These are phyloP conservation scores for Ophion obscuratus DNA, from an alignment of 2,888 invertebrate species.

Conservation along the genomic window DNA sequence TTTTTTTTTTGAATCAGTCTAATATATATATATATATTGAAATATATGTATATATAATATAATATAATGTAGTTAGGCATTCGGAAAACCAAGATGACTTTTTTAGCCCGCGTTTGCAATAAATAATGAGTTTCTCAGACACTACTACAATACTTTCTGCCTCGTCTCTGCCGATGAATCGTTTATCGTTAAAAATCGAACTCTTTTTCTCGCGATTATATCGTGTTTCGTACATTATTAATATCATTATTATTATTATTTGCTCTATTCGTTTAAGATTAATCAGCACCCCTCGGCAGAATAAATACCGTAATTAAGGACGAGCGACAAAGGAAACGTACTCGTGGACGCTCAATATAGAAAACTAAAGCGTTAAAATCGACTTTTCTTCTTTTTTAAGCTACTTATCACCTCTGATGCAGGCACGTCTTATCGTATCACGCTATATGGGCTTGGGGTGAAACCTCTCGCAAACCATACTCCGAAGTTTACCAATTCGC, in stretches of 20 bases:
- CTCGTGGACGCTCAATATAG: conserved; percentile 73
- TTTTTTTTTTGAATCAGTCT: too few relatives aligned
- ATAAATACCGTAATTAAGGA: conserved; percentile 67
- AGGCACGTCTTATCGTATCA: conserved; percentile 84
- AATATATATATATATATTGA: neutral
- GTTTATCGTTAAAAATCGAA: conserved; percentile 60
- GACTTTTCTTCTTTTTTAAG: conserved; percentile 69
- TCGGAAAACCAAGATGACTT: conserved; percentile 49
- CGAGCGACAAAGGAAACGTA: conserved; percentile 65
- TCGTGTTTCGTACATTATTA: conserved; percentile 41
- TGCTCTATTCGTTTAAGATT: conserved; percentile 28
- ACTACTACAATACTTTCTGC: conserved; percentile 13
- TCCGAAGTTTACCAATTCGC: conserved; percentile 71
- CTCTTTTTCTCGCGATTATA: conserved; percentile 52
- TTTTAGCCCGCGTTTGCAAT: conserved; percentile 21
- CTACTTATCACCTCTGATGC: conserved; percentile 80
- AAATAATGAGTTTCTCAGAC: conserved; percentile 42
- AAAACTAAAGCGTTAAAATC: conserved; percentile 79
- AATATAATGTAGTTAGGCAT: conserved; percentile 31
- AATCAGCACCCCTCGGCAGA: conserved; percentile 69
- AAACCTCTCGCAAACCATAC: conserved; percentile 78
- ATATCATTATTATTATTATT: conserved; percentile 36
- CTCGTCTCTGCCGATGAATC: neutral
- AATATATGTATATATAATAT: conserved; percentile 19
- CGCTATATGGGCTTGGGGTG: conserved; percentile 79